A percentile compares a stretch with the other conserved stretches of the same genome.
Evolutionary conservation across 1,140 invertebrate genomes (phyloP).

Genomic region (Orchesella cincta): DNA sequence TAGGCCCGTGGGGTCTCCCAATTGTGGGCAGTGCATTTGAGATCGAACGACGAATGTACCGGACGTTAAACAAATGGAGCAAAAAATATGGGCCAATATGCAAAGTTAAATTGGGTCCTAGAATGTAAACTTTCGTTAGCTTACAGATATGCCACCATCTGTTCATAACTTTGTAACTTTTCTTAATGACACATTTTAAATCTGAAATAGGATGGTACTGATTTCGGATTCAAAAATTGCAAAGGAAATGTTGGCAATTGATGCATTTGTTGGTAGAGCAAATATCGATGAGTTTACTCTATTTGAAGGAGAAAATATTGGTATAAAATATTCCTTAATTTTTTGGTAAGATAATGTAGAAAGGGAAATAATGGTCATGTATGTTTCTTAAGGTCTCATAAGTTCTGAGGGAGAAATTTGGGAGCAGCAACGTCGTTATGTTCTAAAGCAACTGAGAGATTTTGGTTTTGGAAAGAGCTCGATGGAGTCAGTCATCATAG

Average conservation of each 20-base stretch:
- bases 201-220: neutral
- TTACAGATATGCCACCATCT: neutral
- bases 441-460: conserved; percentile 28
- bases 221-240: neutral
- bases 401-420: neutral
- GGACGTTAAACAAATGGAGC: neutral
- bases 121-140: neutral
- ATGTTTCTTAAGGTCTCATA: neutral
- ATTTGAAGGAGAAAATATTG: conserved; percentile 5
- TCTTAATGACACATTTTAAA: no score
- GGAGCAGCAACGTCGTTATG: conserved; percentile 3
- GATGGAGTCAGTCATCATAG: conserved; percentile 21
- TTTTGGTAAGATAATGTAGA: neutral
- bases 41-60: neutral
- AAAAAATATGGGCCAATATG: neutral
- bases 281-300: neutral
- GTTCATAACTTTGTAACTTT: neutral
- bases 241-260: conserved; percentile 7
- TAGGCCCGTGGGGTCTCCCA: neutral
- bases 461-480: conserved; percentile 35
- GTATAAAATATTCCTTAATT: neutral
- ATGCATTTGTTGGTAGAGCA: neutral
- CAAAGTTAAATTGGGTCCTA: neutral
- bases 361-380: no score
- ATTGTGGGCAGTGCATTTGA: neutral